phyloP scores from a whole-genome alignment of 2,888 invertebrate genomes.

The Sarcophaga caerulescens region DNA sequence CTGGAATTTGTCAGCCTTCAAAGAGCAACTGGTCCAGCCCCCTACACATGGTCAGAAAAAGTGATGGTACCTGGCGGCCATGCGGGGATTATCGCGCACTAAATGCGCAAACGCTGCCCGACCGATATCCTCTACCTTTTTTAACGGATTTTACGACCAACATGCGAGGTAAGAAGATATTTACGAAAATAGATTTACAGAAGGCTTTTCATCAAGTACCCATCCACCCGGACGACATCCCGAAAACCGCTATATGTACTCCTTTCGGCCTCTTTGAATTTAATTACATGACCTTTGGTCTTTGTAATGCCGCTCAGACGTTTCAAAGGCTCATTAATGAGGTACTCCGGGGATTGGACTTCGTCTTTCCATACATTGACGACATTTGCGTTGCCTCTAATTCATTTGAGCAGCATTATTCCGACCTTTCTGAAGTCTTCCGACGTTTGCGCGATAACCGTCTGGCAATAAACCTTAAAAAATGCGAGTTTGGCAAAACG shows the following conservation, averaged over 20 bases:
- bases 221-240: conserved; percentile 21
- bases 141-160: conserved; percentile 31
- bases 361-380: conserved; percentile 59
- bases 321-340: conserved; percentile 44
- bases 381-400: conserved; percentile 60
- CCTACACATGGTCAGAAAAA: conserved; percentile 39
- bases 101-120: conserved; percentile 31
- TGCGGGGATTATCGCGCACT: conserved; percentile 47
- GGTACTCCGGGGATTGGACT: conserved; percentile 25
- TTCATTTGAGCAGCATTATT: conserved; percentile 54
- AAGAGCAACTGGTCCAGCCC: conserved; percentile 40
- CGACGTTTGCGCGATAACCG: conserved; percentile 1
- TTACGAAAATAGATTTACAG: conserved; percentile 52
- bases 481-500: conserved; percentile 46
- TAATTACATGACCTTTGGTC: conserved; percentile 40
- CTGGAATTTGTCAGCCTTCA: conserved; percentile 51
- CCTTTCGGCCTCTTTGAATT: conserved; percentile 46
- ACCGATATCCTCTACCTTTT: conserved; percentile 36
- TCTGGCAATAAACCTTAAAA: conserved; percentile 32
- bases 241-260: conserved; percentile 45
- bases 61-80: conserved; percentile 44
- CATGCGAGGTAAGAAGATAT: conserved; percentile 36
- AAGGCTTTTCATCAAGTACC: conserved; percentile 51
- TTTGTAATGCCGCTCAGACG: conserved; percentile 22
- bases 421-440: conserved; percentile 65